phyloP scores from a whole-genome alignment of 1,140 invertebrate species.

The Telenomus remus region DNA sequence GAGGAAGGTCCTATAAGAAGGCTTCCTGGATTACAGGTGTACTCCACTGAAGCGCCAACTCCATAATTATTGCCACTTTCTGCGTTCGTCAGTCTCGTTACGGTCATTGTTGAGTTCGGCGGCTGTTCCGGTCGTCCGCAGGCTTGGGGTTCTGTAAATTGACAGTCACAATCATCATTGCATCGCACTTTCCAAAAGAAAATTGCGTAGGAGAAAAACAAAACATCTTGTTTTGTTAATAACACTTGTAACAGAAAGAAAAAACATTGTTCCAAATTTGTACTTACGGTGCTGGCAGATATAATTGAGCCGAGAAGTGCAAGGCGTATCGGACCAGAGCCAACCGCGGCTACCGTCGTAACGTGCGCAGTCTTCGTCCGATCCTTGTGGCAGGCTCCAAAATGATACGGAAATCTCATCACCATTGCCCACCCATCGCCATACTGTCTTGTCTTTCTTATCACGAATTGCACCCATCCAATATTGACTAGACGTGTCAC shows the following conservation, averaged over 20 bases:
- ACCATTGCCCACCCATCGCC: conserved; percentile 91
- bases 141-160: conserved; percentile 85
- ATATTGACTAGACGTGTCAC: conserved; percentile 93
- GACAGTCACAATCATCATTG: conserved; percentile 9
- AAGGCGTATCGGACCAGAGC: conserved; percentile 96
- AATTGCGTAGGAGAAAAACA: conserved; percentile 1
- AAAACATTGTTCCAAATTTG: neutral
- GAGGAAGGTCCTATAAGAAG: conserved; percentile 88
- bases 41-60: conserved; percentile 90
- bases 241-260: too few species aligned
- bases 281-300: conserved; percentile 95
- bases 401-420: conserved; percentile 93
- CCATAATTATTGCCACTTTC: conserved; percentile 80
- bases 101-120: conserved; percentile 91
- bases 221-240: neutral
- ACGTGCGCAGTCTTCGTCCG: conserved; percentile 87
- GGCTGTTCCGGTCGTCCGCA: conserved; percentile 94
- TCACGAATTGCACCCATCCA: conserved; percentile 95
- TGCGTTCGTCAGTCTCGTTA: conserved; percentile 62
- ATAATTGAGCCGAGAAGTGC: conserved; percentile 89
- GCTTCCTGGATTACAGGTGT: conserved; percentile 90
- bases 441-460: conserved; percentile 84
- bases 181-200: conserved; percentile 42
- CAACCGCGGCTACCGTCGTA: conserved; percentile 95
- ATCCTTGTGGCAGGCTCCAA: conserved; percentile 90